Base-by-base conservation (phyloP, 2,888 invertebrate species). In the Calameuta filiformis region DNA sequence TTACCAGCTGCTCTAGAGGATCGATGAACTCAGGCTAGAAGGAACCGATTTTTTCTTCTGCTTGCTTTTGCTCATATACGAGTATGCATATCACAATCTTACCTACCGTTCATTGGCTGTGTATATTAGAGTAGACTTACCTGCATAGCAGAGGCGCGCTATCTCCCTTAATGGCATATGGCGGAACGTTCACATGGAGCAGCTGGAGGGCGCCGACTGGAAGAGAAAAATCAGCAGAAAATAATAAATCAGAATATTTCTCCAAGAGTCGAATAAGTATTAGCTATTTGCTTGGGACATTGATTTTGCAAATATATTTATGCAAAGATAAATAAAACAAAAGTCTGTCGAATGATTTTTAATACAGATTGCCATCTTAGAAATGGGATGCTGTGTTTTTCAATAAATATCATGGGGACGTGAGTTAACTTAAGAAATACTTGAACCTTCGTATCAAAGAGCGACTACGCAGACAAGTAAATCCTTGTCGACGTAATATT, bases 101-200 rank as follows among this genome's bases (percentile, higher is more conserved):
- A 40, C 23, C 23, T 56, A 56, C 56, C 23, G 56, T 23, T 23
- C 56, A 9, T 56, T 56, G 23, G 23, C 56, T 56, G 9, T 23
- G 56, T 6, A 40, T 40, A 40, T 56, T 23, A 56, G 71, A 71
- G 33, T 74, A 73, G 85, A 81, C 90, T 91, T 85, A 91, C 91
- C 92, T 90, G 90, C 93, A 93, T 83, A 91, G 89, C 77, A 93
- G 91, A 77, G 89, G 86, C 56, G 92, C 92, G 81, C 86, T 90
- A 81, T 92, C 90, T 81, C 92, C 92, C 81, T 87, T 89, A 75
- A 90, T 82, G 82, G 91, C 91, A 86, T 92, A 92, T 81, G 91
- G 85, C 76, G 93, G 93, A 73, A 93, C 92, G 80, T 85, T 87
- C 81, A 93, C 89, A 79, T 89, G 85, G 75, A 90, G 89, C 84